Evolutionary conservation across 1,140 invertebrate species (phyloP), one percentile per base, ranked within the genome.

Genomic region (Euwallacea fornicatus): DNA sequence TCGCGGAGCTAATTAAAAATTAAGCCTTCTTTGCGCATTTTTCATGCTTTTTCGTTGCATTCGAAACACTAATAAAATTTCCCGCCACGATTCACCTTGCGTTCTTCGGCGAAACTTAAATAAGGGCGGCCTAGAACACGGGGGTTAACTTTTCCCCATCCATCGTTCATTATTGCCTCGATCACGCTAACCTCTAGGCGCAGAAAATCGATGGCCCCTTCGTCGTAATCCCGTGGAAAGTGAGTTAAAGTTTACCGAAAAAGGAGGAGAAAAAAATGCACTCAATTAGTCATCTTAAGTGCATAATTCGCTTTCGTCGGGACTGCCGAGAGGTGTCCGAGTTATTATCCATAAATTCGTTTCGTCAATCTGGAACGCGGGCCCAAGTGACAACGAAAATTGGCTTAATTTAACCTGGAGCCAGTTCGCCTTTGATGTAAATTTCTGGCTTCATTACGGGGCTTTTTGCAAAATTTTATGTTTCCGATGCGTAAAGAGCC

Each of bases 41-140:
- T 33, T 4, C 4, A 4, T 33, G 4, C 4, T 33, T 33, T 33
- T 33, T 33, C 53, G 13, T 87, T 79, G 85, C 9, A 10, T 8
- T 15, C 13, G 53, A 15, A 8, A 55, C 7, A 55, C 53, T 55
- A 55, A 55, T 55, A 55, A 55, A 55, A 55, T 55, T 55, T 55
- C 53, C 53, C 53, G 13, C 21, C 21, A 16, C 21, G 53, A 8
- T 55, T 55, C 53, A 50, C 53, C n/a, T 55, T n/a, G 53, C 21
- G 21, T 33, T 33, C 21, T 33, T 33, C 13, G 21, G 21, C 7
- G 53, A 55, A 55, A 55, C 13, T 10, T n/a, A 55, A 55, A 55
- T n/a, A 55, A 55, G 21, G 7, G 53, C 53, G 53, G 53, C 53
- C 53, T 55, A 55, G 53, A 55, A 15, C 13, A 55, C 21, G 53